phyloP scores from a whole-genome alignment of 2,113 vertebrate genomes.

The Salminus brasiliensis region DNA sequence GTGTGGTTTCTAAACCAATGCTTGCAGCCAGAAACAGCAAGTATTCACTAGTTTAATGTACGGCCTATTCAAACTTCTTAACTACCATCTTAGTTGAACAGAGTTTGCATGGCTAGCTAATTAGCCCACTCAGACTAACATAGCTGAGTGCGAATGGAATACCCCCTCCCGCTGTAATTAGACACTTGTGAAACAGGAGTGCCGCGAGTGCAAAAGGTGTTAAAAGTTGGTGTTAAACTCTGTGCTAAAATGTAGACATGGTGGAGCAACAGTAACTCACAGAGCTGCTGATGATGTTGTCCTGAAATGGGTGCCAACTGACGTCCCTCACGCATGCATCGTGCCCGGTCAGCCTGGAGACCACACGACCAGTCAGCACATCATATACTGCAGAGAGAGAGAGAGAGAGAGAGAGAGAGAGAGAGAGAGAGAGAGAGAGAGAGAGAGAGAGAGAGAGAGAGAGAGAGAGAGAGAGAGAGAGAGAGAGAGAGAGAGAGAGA shows the following conservation, averaged over 20 bases:
- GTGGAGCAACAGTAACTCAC: conserved; percentile 72
- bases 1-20: background rate
- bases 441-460: background rate
- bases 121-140: too few relatives aligned
- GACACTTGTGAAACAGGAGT: too few relatives aligned
- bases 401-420: background rate
- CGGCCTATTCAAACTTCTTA: too few relatives aligned
- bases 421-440: background rate
- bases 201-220: too few relatives aligned
- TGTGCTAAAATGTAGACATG: too few relatives aligned
- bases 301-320: conserved; percentile 89
- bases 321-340: conserved; percentile 90
- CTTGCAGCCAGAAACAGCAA: too few relatives aligned
- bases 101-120: too few relatives aligned
- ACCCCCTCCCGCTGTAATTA: too few relatives aligned
- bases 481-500: background rate
- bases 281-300: conserved; percentile 89
- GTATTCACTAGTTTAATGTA: too few relatives aligned
- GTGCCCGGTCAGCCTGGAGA: conserved; percentile 82
- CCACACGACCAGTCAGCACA: conserved; percentile 83
- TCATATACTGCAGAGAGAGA: conserved; percentile 79
- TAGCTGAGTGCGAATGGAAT: too few relatives aligned
- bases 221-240: too few relatives aligned
- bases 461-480: background rate
- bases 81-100: too few relatives aligned